Percentiles rank a stretch among this genome's conserved stretches.
Conservation (phyloP, 2,113 vertebrate species). For the Mus musculus region GRCm39 chr10:4676001-4676500, state of each 20-base stretch:
- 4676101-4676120: background rate
- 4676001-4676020: background rate
- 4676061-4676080: background rate
- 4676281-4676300: background rate
- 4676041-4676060: background rate
- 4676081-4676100: background rate
- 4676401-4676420: background rate
- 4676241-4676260: background rate
- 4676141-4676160: background rate
- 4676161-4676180: background rate
- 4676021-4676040: background rate
- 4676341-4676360: background rate
- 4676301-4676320: background rate
- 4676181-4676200: rapidly evolving
- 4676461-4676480: background rate
- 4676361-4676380: background rate
- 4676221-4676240: background rate
- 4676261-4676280: background rate
- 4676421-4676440: background rate
- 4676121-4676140: background rate
- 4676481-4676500: background rate
- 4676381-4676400: background rate
- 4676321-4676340: background rate
- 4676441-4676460: background rate
- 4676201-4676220: background rate